phyloP scores from a whole-genome alignment of 1,140 invertebrate species.

The Cardiocondyla obscurior region DNA sequence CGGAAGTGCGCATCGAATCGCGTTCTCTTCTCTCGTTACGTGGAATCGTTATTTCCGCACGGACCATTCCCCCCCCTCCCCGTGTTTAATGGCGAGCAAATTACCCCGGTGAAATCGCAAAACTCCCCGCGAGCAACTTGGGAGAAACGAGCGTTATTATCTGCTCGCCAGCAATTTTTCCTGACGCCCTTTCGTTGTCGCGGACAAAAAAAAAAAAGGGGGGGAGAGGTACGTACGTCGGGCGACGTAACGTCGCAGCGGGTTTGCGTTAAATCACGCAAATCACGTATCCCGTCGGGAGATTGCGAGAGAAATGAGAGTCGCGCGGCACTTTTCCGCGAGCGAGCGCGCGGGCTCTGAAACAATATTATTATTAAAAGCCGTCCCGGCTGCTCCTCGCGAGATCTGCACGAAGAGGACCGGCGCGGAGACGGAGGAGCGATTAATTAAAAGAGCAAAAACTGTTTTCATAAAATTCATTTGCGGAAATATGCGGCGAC shows the following conservation, averaged over 20 bases:
- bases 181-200: constrained; percentile 26
- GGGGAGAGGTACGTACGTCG: too few relatives aligned
- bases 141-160: constrained; percentile 41
- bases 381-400: constrained; percentile 57
- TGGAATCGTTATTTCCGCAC: constrained; percentile 42
- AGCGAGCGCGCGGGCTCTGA: constrained; percentile 55
- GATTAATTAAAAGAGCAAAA: constrained; percentile 85
- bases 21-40: constrained; percentile 12
- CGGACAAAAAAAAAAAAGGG: not conserved
- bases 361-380: constrained; percentile 73
- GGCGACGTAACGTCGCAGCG: not conserved
- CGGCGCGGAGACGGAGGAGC: constrained; percentile 67
- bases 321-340: constrained; percentile 40
- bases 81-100: constrained; percentile 40
- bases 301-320: not conserved
- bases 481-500: constrained; percentile 83
- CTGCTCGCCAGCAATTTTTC: constrained; percentile 41
- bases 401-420: not conserved
- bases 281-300: constrained; percentile 55
- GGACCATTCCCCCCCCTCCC: not conserved
- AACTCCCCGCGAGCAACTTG: constrained; percentile 39
- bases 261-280: constrained; percentile 42
- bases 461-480: constrained; percentile 84
- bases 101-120: constrained; percentile 36
- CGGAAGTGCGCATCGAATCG: constrained; percentile 37